Conservation (phyloP, 2,113 vertebrate genomes). For the Eolophus roseicapilla region DNA sequence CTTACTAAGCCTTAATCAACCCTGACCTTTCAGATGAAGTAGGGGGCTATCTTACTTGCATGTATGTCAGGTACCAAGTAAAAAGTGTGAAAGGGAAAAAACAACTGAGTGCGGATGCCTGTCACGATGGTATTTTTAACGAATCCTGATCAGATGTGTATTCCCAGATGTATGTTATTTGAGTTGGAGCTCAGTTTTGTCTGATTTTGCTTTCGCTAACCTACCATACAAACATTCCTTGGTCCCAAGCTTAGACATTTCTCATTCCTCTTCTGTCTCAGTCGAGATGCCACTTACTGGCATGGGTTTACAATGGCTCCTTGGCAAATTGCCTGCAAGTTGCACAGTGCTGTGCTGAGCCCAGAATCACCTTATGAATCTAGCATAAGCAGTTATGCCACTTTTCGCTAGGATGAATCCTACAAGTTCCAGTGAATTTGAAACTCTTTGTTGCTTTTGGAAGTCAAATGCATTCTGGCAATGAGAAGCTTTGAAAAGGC, state of each 20-base stretch:
- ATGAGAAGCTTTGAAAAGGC: background rate
- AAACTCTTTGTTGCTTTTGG: background rate
- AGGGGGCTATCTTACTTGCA: background rate
- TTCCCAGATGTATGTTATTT: background rate
- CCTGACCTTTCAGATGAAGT: background rate
- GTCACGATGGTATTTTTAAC: background rate
- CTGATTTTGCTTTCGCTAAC: background rate
- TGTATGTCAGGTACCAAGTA: background rate
- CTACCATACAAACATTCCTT: background rate
- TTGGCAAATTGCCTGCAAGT: background rate
- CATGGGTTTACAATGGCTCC: background rate
- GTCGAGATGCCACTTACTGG: background rate
- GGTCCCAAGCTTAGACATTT: background rate
- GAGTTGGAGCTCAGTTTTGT: background rate
- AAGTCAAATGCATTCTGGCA: background rate
- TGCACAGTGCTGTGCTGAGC: background rate
- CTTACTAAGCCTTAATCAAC: background rate
- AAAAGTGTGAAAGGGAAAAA: background rate
- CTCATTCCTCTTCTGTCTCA: background rate
- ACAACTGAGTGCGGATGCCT: fast-evolving
- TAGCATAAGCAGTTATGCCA: background rate
- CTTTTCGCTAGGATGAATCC: background rate
- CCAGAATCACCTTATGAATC: background rate
- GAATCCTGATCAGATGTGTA: background rate
- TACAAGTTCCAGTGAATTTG: background rate